Evolutionary conservation across 1,140 invertebrate genomes (phyloP).

Genomic region (Drosophila tristis): DNA sequence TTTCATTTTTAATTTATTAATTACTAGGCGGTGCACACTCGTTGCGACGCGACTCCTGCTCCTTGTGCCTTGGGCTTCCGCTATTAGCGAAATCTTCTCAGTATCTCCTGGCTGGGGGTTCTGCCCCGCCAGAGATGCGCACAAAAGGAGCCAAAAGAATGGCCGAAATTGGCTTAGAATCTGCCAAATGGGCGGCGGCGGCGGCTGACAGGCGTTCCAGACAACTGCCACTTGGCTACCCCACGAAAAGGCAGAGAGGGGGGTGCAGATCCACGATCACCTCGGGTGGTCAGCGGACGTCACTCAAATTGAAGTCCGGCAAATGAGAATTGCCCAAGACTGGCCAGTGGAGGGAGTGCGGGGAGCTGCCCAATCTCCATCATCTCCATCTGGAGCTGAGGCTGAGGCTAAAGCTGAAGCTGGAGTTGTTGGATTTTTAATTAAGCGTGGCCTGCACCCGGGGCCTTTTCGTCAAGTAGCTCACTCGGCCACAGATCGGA

Average conservation of each 20-base stretch:
- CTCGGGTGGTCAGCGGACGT: slow-evolving; percentile 75
- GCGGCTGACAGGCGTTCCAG: slow-evolving; percentile 35
- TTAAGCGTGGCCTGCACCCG: slow-evolving; percentile 67
- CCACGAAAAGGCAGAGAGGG: slow-evolving; percentile 17
- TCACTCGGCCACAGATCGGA: slow-evolving; percentile 27
- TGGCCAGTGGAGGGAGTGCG: background rate
- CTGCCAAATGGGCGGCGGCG: slow-evolving; percentile 28
- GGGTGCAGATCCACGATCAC: slow-evolving; percentile 23
- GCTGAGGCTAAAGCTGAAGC: background rate
- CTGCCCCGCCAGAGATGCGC: slow-evolving; percentile 12
- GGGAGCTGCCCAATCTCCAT: slow-evolving; percentile 33
- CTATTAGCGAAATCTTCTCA: slow-evolving; percentile 70
- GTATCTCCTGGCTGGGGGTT: slow-evolving; percentile 22
- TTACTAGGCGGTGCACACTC: slow-evolving; percentile 69
- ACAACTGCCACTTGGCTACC: slow-evolving; percentile 63
- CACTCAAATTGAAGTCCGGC: slow-evolving; percentile 80
- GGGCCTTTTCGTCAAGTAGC: slow-evolving; percentile 61
- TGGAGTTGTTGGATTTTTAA: slow-evolving; percentile 77
- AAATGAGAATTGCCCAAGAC: slow-evolving; percentile 67
- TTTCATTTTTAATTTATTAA: slow-evolving; percentile 80
- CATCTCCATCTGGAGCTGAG: slow-evolving; percentile 18
- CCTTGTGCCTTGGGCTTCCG: slow-evolving; percentile 54
- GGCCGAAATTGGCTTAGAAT: slow-evolving; percentile 24
- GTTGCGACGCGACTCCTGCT: slow-evolving; percentile 11
- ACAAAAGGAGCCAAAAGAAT: background rate